Evolutionary conservation across 2,797 vertebrate genomes (phyloP).

Genomic region (Sebastes taczanowskii): DNA sequence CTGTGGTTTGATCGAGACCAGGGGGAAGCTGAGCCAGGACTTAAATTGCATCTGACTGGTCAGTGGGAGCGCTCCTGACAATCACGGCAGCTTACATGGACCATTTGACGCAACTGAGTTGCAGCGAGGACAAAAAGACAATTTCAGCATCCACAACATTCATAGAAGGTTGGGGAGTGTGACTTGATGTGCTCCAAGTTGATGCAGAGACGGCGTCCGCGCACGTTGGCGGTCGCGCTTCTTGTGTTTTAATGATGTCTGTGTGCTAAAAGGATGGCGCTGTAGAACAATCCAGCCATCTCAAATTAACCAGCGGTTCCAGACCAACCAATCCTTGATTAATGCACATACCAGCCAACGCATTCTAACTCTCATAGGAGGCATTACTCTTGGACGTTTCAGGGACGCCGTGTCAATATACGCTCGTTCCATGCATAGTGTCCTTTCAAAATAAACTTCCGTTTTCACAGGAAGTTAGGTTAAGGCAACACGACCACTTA

Average conservation of each 20-base stretch:
- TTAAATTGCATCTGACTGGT: slow-evolving; percentile 2
- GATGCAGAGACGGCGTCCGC: neutral
- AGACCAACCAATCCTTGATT: neutral
- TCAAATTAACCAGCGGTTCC: neutral
- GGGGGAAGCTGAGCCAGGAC: neutral
- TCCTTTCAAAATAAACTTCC: too few species aligned
- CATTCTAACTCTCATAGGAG: neutral
- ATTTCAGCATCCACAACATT: neutral
- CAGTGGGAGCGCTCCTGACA: neutral
- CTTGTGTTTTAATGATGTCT: slow-evolving; percentile 14
- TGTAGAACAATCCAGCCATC: neutral
- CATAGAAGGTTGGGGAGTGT: neutral
- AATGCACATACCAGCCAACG: neutral
- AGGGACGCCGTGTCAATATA: too few species aligned
- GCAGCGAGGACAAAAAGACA: neutral
- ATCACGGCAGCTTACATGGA: slow-evolving; percentile 12
- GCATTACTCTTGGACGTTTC: too few species aligned
- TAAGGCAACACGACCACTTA: too few species aligned
- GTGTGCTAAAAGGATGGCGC: neutral
- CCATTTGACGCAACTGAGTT: slow-evolving; percentile 29
- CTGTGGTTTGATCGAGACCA: neutral
- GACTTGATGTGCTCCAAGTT: neutral
- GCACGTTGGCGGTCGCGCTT: slow-evolving; percentile 1
- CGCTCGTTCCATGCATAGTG: too few species aligned
- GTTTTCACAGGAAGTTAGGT: too few species aligned